phyloP scores from a whole-genome alignment of 1,140 invertebrate genomes.

The Notospermus geniculatus region DNA sequence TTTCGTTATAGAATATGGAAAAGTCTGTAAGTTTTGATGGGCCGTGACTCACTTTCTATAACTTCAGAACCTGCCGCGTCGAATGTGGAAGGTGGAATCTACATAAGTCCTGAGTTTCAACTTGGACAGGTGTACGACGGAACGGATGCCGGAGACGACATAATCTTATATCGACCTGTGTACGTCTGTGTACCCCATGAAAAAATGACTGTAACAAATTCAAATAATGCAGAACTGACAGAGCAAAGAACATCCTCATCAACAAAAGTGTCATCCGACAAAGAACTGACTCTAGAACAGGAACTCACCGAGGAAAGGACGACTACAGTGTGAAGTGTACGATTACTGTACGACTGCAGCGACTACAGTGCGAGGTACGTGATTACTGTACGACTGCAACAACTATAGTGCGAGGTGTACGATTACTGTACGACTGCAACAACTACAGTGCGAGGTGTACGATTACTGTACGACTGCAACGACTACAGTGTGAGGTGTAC shows the following conservation, averaged over 20 bases:
- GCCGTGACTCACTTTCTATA: too few relatives aligned
- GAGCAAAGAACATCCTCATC: not conserved
- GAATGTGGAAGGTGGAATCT: slow-evolving; percentile 76
- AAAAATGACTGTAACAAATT: slow-evolving; percentile 31
- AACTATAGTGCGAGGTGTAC: too few relatives aligned
- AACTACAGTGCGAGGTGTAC: too few relatives aligned
- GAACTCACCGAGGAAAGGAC: slow-evolving; percentile 3
- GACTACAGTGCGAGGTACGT: too few relatives aligned
- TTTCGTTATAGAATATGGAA: too few relatives aligned
- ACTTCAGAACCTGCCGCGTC: slow-evolving; percentile 67
- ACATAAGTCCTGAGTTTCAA: slow-evolving; percentile 79
- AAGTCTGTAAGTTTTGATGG: too few relatives aligned
- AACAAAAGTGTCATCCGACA: not conserved
- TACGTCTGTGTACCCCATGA: slow-evolving; percentile 63
- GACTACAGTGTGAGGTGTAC: too few relatives aligned
- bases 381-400: too few relatives aligned
- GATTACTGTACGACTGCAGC: too few relatives aligned
- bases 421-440: too few relatives aligned
- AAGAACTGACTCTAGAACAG: not conserved
- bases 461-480: too few relatives aligned
- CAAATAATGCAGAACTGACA: slow-evolving; percentile 23
- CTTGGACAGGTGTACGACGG: slow-evolving; percentile 81
- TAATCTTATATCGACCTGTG: slow-evolving; percentile 68
- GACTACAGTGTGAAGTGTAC: not conserved
- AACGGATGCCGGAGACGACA: slow-evolving; percentile 35